Conservation (phyloP, 2,113 vertebrate genomes). For the Lepisosteus osseus region DNA sequence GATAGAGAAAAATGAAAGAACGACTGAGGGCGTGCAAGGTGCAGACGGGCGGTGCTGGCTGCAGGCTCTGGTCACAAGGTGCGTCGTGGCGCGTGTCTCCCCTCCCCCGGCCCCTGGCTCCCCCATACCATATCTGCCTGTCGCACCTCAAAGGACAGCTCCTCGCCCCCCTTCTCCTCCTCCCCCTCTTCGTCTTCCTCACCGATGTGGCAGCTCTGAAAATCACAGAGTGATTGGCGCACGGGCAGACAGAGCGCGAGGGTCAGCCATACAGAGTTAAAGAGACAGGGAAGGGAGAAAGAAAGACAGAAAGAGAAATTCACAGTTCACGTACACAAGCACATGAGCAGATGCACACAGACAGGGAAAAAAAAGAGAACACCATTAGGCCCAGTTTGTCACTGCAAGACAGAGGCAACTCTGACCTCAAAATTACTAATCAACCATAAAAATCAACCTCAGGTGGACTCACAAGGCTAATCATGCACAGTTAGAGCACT, state of each 20-base stretch:
- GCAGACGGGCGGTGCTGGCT: constrained; percentile 43
- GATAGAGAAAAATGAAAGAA: constrained; percentile 25
- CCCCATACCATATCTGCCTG: constrained; percentile 75
- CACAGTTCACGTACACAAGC: neutral
- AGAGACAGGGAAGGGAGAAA: neutral
- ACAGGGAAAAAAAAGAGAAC: neutral
- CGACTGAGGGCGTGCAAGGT: neutral
- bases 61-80: constrained; percentile 57
- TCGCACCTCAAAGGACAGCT: constrained; percentile 83
- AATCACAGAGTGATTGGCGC: neutral
- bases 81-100: constrained; percentile 55
- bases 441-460: too few species aligned
- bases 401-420: neutral
- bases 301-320: neutral
- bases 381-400: too few species aligned
- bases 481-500: too few species aligned
- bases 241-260: neutral
- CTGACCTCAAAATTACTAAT: neutral
- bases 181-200: constrained; percentile 75
- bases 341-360: neutral
- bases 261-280: neutral
- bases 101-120: constrained; percentile 62
- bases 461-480: too few species aligned
- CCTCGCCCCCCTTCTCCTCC: constrained; percentile 66
- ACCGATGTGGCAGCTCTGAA: constrained; percentile 86